Evolutionary conservation across 2,797 vertebrate genomes (phyloP).

Genomic region (Phoebastria nigripes): DNA sequence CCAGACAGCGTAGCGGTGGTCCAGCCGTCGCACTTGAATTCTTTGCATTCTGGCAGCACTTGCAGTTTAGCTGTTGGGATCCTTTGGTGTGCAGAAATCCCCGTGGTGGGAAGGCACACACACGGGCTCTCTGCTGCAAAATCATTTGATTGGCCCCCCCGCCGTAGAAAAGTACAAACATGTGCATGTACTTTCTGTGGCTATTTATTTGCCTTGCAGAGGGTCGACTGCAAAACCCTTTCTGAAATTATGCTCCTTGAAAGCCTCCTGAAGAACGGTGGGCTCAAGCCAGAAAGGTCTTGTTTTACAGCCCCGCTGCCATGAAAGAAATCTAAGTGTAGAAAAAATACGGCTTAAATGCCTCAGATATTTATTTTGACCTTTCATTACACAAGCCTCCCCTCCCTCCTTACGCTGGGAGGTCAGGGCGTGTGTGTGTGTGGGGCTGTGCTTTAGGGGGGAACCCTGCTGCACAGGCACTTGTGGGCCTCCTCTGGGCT

Average conservation of each 20-base stretch:
- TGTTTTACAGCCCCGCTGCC: background rate
- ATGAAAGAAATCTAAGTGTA: background rate
- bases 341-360: conserved; percentile 9
- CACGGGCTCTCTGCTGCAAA: background rate
- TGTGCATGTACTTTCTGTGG: background rate
- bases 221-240: background rate
- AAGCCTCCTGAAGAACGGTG: background rate
- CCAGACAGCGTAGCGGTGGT: background rate
- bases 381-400: background rate
- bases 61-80: background rate
- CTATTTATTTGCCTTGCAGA: conserved; percentile 1
- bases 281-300: background rate
- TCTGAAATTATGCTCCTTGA: background rate
- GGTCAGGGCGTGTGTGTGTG: background rate
- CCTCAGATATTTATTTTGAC: conserved; percentile 34
- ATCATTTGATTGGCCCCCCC: background rate
- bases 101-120: background rate
- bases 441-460: background rate
- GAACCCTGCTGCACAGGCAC: background rate
- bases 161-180: background rate
- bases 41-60: background rate
- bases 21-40: background rate
- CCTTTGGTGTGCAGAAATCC: background rate
- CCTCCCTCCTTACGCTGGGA: background rate
- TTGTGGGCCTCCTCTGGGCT: background rate